phyloP scores from a whole-genome alignment of 2,113 vertebrate species.

The Rattus norvegicus region GRCr8 NC_086032.1:21656501-21657000 shows the following conservation, averaged over 20 bases:
- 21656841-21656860: constrained; percentile 91
- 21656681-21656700: too few relatives aligned
- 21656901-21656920: constrained; percentile 95
- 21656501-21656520: neutral
- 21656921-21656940: too few relatives aligned
- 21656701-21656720: too few relatives aligned
- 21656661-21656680: constrained; percentile 53
- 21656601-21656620: too few relatives aligned
- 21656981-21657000: constrained; percentile 9
- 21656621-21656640: too few relatives aligned
- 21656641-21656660: too few relatives aligned
- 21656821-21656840: constrained; percentile 38
- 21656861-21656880: constrained; percentile 94
- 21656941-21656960: constrained; percentile 60
- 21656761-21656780: too few relatives aligned
- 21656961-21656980: constrained; percentile 60
- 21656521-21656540: constrained; percentile 16
- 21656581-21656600: constrained; percentile 44
- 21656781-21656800: too few relatives aligned
- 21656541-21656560: constrained; percentile 19
- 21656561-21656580: neutral
- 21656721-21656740: constrained; percentile 38
- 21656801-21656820: too few relatives aligned
- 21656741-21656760: too few relatives aligned
- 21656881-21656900: constrained; percentile 89